Evolutionary conservation across 2,113 vertebrate species (phyloP), one percentile per base, ranked within the genome.

Genomic region (Podarcis cretensis): DNA sequence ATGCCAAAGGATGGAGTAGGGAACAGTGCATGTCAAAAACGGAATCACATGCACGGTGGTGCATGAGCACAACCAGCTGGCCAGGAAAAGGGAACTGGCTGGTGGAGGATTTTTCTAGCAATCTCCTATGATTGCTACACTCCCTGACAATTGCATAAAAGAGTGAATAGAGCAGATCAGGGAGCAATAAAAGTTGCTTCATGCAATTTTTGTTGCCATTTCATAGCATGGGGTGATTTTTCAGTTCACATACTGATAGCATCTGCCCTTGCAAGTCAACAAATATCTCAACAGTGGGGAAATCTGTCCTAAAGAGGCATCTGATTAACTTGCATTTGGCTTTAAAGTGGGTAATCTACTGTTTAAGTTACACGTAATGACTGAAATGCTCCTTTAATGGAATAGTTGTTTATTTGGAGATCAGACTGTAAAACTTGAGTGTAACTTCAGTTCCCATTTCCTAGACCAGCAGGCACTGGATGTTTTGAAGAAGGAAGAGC

Each of bases 51-150:
- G 25, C 43, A 68, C 21, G 69, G 63, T 84, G 87, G 48, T 68
- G 59, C 87, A 77, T 75, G 66, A 83, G 73, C 59, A 88, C 81
- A 88, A 88, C 59, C 81, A 88, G 59, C 73, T 88, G 81, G 74
- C 40, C 74, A 68, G 10, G 14, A 54, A 66, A 66, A 68, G 0
- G 1, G 79, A 90, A 85, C 75, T 87, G 76, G 27, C 37, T 76
- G 74, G n/a, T 80, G 80, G 13, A 83, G 71, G 40, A 27, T 68
- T 77, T 54, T 89, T 75, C 73, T 77, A 88, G 63, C n/a, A n/a
- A 23, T 71, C 91, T 90, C 90, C 85, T 89, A 78, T 69, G 23
- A 21, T 57, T 84, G 30, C 37, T 32, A 23, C 1, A 35, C 40
- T 68, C 40, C 37, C 59, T 37, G 18, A 10, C n/a, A 37, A 89